Base-by-base conservation (phyloP, 2,888 invertebrate genomes). In the Eupithecia centaureata region DNA sequence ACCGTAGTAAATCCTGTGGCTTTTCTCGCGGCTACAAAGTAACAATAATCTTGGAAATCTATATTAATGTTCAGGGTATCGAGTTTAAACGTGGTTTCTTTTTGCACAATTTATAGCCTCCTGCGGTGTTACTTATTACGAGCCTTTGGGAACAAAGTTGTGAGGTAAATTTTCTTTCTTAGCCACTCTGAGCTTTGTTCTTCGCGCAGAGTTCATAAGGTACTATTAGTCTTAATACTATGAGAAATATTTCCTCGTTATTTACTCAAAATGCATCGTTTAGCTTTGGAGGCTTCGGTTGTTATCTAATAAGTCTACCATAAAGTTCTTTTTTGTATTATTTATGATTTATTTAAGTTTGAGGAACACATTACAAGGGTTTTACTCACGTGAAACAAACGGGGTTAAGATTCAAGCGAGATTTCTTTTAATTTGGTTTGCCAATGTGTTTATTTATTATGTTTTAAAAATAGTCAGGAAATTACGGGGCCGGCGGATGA, bases 51-150 rank as follows among this genome's bases (percentile, higher is more conserved):
- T 80, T 73, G 76, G 82, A 83, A 85, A 86, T 85, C 81, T 82
- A 81, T 86, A 85, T 86, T 85, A 85, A 86, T 86, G 83, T 82
- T 73, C 68, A 60, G 77, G 79, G 79, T 81, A 82, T 85, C 79
- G 80, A 81, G 78, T 80, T 82, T 82, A 84, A 84, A 82, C 77
- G 85, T 73, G 81, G 81, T 84, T 82, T 82, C 82, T 83, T 47
- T 42, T 82, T 79, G 74, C 69, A 65, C 68, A 78, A 86, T 86
- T 85, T 86, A 86, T 84, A 71, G 81, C 75, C 79, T 77, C 77
- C 79, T 77, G 80, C 75, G 82, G 81, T 79, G 78, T 84, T 82
- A 85, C 81, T 84, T 86, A 85, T 86, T 83, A 82, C 82, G 70
- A 76, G 76, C 79, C 79, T 74, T 75, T 73, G 72, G 75, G 71